Conservation (phyloP, 2,113 vertebrate genomes). For the Fulica atra region DNA sequence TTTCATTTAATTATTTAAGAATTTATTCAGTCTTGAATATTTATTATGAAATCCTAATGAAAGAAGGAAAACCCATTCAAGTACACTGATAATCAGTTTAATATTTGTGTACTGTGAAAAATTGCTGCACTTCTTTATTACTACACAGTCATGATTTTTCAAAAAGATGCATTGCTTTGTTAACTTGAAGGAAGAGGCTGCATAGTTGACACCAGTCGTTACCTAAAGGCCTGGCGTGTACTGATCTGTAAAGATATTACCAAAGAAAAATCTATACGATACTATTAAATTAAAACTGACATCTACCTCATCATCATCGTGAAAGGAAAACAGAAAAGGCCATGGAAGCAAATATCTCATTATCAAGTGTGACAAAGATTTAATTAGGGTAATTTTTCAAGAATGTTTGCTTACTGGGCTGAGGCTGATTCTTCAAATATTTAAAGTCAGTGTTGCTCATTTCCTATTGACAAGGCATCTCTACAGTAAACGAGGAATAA, state of each 20-base stretch:
- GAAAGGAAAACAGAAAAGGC: conserved; percentile 47
- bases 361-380: conserved; percentile 40
- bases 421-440: conserved; percentile 36
- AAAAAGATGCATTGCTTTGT: conserved; percentile 13
- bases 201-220: conserved; percentile 2
- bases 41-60: background rate
- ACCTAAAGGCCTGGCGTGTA: conserved; percentile 1
- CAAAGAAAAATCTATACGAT: conserved; percentile 63
- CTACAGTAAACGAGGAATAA: background rate
- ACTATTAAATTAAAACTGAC: conserved; percentile 67
- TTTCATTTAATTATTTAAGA: conserved; percentile 21
- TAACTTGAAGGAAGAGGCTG: background rate
- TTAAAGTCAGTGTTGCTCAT: background rate
- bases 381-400: conserved; percentile 63
- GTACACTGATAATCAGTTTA: background rate
- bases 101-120: background rate
- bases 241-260: conserved; percentile 41
- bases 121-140: background rate
- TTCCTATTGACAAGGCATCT: background rate
- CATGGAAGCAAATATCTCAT: conserved; percentile 44
- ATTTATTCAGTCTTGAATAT: background rate
- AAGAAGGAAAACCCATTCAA: background rate
- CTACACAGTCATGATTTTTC: conserved; percentile 64
- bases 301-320: conserved; percentile 12
- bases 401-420: conserved; percentile 5